Base-by-base conservation (phyloP, 2,888 invertebrate genomes). In the Ectobius pallidus region DNA sequence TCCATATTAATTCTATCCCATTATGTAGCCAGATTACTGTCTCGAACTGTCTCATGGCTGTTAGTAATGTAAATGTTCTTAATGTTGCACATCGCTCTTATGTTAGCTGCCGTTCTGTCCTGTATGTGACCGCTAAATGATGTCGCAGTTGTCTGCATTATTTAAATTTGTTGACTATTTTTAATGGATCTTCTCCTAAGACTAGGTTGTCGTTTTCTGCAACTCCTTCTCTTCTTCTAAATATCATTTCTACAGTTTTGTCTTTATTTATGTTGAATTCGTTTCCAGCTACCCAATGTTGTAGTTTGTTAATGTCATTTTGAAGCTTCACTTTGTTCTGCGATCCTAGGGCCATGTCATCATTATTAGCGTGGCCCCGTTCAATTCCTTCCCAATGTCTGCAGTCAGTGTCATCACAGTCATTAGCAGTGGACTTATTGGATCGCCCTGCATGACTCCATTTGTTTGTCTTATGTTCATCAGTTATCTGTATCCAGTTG, bases 211-310 rank as follows among this genome's bases (percentile, higher is more conserved):
- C 30, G 2, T 11, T 58, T 18, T 2, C 27, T 20, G 58, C 1
- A 27, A 58, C 3, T 58, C 30, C 27, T 27, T 30, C 27, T 27
- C 27, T 30, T 30, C 58, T 18, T 4, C 52, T 52, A 11, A 18
- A 18, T 20, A 52, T 4, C 20, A 52, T 52, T 52, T 52, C 18
- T 27, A 14, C 58, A 27, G 58, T 58, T 58, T 58, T 27, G 25
- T 58, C 58, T 58, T 30, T 58, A 30, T 58, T 27, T 58, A 58
- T 58, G 16, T n/a, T 27, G 14, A 58, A 58, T 4, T 58, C 30
- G 16, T 58, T 58, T 58, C 27, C 58, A 16, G 25, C 18, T 3
- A 14, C 58, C 58, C 27, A 27, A 9, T 46, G 46, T 46, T n/a
- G 46, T n/a, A n/a, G 46, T n/a, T 14, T n/a, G n/a, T 46, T 58